Conservation (phyloP, 2,888 invertebrate species). For the Drosophila ustulata region DNA sequence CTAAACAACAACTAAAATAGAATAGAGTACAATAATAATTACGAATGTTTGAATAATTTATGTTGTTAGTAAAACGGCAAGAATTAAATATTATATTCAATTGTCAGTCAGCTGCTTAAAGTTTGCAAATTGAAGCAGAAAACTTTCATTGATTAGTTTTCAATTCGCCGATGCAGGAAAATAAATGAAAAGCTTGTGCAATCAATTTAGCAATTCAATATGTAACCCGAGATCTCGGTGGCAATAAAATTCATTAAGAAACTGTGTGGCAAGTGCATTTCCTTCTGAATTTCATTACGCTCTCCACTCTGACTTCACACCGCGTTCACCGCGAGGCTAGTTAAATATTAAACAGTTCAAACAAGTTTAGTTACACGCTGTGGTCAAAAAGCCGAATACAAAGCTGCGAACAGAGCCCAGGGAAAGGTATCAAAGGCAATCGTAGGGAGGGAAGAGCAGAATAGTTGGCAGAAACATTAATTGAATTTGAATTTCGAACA, state of each 20-base stretch:
- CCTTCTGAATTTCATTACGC: slow-evolving; percentile 63
- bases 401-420: slow-evolving; percentile 12
- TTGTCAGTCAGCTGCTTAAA: background rate
- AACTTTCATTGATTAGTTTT: slow-evolving; percentile 32
- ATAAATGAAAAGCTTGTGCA: slow-evolving; percentile 19
- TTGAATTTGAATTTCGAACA: slow-evolving; percentile 73
- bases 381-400: slow-evolving; percentile 49
- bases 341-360: slow-evolving; percentile 73
- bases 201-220: slow-evolving; percentile 48
- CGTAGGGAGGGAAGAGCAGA: slow-evolving; percentile 1
- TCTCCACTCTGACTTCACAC: background rate
- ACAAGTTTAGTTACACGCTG: slow-evolving; percentile 62
- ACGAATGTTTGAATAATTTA: no score
- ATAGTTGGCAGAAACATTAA: slow-evolving; percentile 54
- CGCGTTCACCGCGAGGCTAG: slow-evolving; percentile 60
- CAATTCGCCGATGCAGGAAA: background rate
- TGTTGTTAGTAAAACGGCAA: no score
- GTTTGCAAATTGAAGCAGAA: background rate
- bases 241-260: slow-evolving; percentile 75
- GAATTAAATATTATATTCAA: background rate
- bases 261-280: slow-evolving; percentile 43
- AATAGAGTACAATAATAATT: no score
- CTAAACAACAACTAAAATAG: no score
- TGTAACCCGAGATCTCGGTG: slow-evolving; percentile 35
- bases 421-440: background rate